phyloP scores from a whole-genome alignment of 1,140 invertebrate species.

The Laodelphax striatellus region DNA sequence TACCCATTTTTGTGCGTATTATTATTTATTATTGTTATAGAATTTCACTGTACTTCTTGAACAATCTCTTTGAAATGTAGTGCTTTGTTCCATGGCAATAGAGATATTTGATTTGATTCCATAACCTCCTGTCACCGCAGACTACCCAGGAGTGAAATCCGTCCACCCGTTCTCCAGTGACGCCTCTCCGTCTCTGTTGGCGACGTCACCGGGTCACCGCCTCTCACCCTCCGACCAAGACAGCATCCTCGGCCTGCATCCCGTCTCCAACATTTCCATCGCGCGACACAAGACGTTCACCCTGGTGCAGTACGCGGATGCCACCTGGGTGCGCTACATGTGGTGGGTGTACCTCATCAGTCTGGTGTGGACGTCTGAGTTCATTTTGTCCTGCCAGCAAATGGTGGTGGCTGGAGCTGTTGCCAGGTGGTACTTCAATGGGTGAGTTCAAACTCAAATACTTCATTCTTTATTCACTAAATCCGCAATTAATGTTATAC shows the following conservation, averaged over 20 bases:
- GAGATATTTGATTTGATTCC: no score
- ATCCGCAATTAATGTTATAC: no score
- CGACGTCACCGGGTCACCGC: no score
- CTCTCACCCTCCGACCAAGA: no score
- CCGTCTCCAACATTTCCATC: background rate
- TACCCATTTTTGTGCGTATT: no score
- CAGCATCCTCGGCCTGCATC: background rate
- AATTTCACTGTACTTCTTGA: no score
- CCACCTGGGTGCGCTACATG: constrained; percentile 68
- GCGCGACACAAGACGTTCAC: constrained; percentile 34
- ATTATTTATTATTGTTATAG: no score
- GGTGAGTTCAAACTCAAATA: constrained; percentile 34
- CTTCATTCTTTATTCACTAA: no score
- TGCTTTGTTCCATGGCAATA: no score
- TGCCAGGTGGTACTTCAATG: constrained; percentile 75
- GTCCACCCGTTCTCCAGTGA: constrained; percentile 28
- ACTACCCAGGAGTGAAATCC: constrained; percentile 35
- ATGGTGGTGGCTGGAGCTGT: constrained; percentile 84
- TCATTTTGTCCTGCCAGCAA: constrained; percentile 82
- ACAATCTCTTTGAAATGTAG: no score
- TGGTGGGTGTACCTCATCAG: constrained; percentile 87
- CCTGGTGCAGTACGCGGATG: constrained; percentile 53
- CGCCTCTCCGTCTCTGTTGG: no score
- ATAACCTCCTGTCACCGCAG: constrained; percentile 19
- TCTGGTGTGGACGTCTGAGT: constrained; percentile 80